Evolutionary conservation across 2,797 vertebrate genomes (phyloP), one percentile per base, ranked within the genome.

Genomic region (Nannoperca obscura): DNA sequence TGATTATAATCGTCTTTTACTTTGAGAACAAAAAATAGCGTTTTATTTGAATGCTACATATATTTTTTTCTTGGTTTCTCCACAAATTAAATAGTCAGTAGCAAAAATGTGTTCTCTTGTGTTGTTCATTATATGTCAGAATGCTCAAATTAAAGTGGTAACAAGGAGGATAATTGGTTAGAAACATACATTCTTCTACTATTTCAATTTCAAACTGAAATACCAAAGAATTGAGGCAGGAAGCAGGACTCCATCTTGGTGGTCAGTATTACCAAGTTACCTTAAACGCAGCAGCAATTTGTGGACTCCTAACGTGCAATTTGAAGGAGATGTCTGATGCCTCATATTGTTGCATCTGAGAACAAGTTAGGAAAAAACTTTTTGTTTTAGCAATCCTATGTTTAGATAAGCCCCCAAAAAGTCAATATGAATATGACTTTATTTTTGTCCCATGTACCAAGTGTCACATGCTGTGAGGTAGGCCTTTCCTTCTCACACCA

Each of bases 31-130:
- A 86, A 86, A 89, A 85, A 88, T 84, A 81, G 86, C 71, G 32
- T 94, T 95, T 94, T 82, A 79, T 92, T 90, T 87, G 78, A 95
- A 95, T 93, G 91, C 94, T 92, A 66, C 91, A 91, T 94, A 90
- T 95, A 93, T 94, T 84, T 90, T 83, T 88, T 89, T 94, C 82
- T 92, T 90, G 75, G 85, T 94, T 95, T 93, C 91, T 95, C 87
- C 88, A 92, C 89, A 90, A 91, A 96, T 95, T 95, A 96, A 96
- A 96, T 94, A 89, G 92, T 94, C 85, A 88, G 93, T 95, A 95
- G 93, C 86, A 87, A 87, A 82, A 64, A 24, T 54, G 66, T 60
- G 55, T 57, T 75, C 15, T 72, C 58, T 27, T 67, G 85, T 88
- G 61, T 83, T 76, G 82, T 84, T 82, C 46, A 34, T 73, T 80